A percentile compares a stretch with the other conserved stretches of the same genome.
These are phyloP conservation scores for Camelus dromedarius DNA, from an alignment of 2,113 vertebrate genomes.

Conservation along the genomic window DNA sequence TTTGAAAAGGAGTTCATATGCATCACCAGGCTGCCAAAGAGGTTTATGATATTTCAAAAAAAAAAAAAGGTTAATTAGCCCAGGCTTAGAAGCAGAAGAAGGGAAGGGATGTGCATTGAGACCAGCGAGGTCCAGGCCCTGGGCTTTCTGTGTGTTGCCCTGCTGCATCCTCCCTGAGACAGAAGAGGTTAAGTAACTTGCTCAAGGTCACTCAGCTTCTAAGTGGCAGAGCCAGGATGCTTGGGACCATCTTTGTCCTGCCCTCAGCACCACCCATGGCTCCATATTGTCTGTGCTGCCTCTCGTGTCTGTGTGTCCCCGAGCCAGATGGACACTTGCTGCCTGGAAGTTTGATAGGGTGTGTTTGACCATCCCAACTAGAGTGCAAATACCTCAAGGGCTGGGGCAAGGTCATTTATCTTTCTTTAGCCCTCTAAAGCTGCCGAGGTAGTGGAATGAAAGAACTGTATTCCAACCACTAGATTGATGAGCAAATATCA, in stretches of 20 bases:
- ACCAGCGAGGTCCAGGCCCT: background rate
- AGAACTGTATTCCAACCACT: background rate
- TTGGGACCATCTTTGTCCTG: background rate
- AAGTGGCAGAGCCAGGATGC: background rate
- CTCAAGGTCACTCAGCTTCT: background rate
- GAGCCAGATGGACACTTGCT: background rate
- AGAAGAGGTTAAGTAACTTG: background rate
- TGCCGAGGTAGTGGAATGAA: background rate
- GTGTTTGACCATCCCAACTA: background rate
- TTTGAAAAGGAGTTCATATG: background rate
- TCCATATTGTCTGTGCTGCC: background rate
- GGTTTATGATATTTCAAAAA: background rate
- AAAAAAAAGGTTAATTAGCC: background rate
- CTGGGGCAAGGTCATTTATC: background rate
- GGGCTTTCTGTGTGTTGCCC: background rate
- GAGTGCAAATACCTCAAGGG: background rate
- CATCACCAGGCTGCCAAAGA: background rate
- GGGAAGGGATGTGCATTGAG: rapidly evolving
- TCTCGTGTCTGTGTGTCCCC: background rate
- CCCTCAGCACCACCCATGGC: background rate
- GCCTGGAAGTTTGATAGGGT: background rate
- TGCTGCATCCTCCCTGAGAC: background rate
- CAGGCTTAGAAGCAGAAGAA: background rate
- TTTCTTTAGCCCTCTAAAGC: background rate
- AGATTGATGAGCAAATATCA: background rate